Conservation (phyloP, 2,888 invertebrate species). For the Diplolepis rosae region DNA sequence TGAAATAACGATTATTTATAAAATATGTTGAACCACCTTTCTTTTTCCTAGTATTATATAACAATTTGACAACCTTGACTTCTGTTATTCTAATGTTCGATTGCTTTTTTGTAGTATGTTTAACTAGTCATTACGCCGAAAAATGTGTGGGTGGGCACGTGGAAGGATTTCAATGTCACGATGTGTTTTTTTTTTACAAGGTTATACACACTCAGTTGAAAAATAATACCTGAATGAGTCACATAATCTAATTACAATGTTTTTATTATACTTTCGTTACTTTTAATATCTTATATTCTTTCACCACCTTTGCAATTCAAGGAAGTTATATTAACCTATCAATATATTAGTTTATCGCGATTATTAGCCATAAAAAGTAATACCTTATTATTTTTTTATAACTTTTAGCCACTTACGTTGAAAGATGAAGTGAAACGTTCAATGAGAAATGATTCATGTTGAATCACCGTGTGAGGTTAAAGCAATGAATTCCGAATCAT, state of each 20-base stretch:
- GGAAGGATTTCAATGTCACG: neutral
- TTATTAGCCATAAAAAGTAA: too few species aligned
- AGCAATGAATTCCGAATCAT: slow-evolving; percentile 32
- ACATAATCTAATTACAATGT: neutral
- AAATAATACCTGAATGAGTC: neutral
- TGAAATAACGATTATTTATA: too few species aligned
- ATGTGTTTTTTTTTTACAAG: neutral
- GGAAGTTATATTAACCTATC: neutral
- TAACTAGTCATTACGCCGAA: neutral
- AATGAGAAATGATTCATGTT: slow-evolving; percentile 32
- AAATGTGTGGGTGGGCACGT: slow-evolving; percentile 2
- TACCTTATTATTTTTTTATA: too few species aligned
- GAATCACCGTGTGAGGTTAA: slow-evolving; percentile 35
- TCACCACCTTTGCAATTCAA: neutral
- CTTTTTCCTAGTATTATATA: neutral
- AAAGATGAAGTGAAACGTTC: slow-evolving; percentile 6
- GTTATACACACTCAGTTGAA: neutral
- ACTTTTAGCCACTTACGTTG: neutral
- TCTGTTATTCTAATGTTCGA: neutral
- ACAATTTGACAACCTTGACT: neutral
- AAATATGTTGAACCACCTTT: neutral
- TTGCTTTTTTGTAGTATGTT: neutral
- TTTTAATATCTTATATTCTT: neutral
- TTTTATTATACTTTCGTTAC: neutral
- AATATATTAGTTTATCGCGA: neutral